phyloP scores from a whole-genome alignment of 2,113 vertebrate genomes.

The Heterochromis multidens region DNA sequence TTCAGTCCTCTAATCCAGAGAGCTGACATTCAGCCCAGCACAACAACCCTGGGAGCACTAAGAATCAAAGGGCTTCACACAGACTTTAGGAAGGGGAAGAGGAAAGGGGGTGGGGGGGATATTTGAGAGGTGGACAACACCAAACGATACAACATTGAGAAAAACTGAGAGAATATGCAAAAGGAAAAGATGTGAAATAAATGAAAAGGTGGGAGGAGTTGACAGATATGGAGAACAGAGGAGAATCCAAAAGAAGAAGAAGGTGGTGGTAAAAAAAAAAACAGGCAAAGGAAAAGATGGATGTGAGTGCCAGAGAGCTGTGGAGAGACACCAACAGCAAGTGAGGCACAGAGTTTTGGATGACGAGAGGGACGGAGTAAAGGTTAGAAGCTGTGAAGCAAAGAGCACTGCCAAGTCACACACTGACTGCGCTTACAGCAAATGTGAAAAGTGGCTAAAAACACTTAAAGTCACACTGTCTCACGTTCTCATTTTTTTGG shows the following conservation, averaged over 20 bases:
- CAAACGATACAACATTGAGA: constrained; percentile 43
- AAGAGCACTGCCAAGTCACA: constrained; percentile 59
- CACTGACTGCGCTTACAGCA: constrained; percentile 63
- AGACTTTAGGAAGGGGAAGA: constrained; percentile 61
- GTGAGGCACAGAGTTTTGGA: constrained; percentile 1
- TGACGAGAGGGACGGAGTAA: constrained; percentile 41
- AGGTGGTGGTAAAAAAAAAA: not conserved
- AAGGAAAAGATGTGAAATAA: constrained; percentile 22
- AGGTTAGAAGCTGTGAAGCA: constrained; percentile 62
- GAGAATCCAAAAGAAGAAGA: not conserved
- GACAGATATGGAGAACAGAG: not conserved
- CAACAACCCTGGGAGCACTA: constrained; percentile 70
- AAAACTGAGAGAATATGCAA: constrained; percentile 1
- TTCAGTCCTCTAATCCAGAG: constrained; percentile 71
- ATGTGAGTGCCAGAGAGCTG: not conserved
- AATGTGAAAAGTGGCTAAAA: constrained; percentile 59
- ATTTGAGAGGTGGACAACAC: constrained; percentile 56
- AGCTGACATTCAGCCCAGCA: constrained; percentile 75
- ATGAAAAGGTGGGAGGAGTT: not conserved
- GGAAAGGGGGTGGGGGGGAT: not conserved
- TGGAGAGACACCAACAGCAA: constrained; percentile 5
- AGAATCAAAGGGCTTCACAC: constrained; percentile 75
- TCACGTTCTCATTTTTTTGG: not conserved
- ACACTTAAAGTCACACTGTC: constrained; percentile 35
- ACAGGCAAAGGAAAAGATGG: not conserved